Base-by-base conservation (phyloP, 2,113 vertebrate species). In the Aphelocoma coerulescens region DNA sequence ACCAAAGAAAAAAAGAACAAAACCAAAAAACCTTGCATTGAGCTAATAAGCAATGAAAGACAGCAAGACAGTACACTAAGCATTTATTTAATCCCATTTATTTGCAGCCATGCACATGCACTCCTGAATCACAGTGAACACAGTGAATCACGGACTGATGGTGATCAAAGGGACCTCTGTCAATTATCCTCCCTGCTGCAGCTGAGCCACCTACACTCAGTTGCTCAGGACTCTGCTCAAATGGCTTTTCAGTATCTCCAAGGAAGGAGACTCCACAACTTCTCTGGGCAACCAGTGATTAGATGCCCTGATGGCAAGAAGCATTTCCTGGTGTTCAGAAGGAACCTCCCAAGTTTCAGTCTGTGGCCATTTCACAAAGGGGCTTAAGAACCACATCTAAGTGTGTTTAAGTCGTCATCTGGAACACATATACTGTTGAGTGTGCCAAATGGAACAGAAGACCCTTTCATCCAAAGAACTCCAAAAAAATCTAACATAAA, bases 401-500 rank as follows among this genome's bases (percentile, higher is more conserved):
- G 13, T 18, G 10, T 26, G 20, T 55, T 57, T 41, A 32, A 73
- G 32, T 5, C 32, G 37, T 35, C 30, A 65, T 4, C n/a, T 76
- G 35, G 11, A 91, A 88, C 7, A 59, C 0, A 0, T 9, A 52
- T 0, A 10, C 10, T 62, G 8, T 13, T 46, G 43, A 39, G 15
- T 6, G 12, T 30, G 7, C 17, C 80, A 95, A 85, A 76, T 20
- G 7, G 21, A 74, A 85, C 0, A 75, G 39, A 72, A 73, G 11
- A 66, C 23, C 6, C 11, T 78, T 65, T 73, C 74, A 54, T 4
- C 24, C 57, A 55, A 67, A 76, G 10, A 16, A 6, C 11, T 79
- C 13, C 13, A 35, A 68, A 61, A 72, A 69, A 32, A 9, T 0
- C 5, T 20, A 30, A 48, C 2, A 77, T 23, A 61, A 82, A 30